Percentiles rank a stretch among this genome's conserved stretches.
Conservation (phyloP, 1,140 invertebrate species). For the Drosophila kurseongensis region DNA sequence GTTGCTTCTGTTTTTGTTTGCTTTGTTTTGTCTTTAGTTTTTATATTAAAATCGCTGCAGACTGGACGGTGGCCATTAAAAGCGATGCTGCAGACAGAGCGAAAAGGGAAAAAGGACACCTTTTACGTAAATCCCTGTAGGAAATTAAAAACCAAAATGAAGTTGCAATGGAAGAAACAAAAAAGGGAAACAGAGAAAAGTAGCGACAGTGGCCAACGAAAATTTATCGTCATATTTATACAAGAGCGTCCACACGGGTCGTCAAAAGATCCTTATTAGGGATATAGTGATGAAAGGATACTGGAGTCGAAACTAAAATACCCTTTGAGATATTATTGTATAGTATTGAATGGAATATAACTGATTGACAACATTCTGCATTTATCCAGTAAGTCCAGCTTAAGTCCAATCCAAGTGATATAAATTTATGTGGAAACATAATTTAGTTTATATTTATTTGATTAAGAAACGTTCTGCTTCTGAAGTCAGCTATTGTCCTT, state of each 20-base stretch:
- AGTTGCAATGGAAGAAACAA: slow-evolving; percentile 52
- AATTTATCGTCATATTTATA: slow-evolving; percentile 75
- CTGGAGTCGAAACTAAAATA: background rate
- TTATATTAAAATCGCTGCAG: slow-evolving; percentile 78
- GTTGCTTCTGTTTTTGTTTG: slow-evolving; percentile 55
- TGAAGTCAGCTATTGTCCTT: no score
- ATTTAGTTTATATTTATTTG: no score
- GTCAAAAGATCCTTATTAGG: slow-evolving; percentile 58
- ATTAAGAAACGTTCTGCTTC: no score
- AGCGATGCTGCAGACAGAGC: slow-evolving; percentile 56
- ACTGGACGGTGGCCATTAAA: slow-evolving; percentile 74
- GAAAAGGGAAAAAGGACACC: slow-evolving; percentile 46
- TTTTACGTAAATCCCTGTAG: slow-evolving; percentile 79
- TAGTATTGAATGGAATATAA: no score
- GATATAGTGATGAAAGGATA: slow-evolving; percentile 5
- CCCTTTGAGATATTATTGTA: background rate
- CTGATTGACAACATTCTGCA: no score
- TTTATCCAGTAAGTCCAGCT: no score
- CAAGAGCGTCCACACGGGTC: slow-evolving; percentile 53
- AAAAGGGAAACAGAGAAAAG: slow-evolving; percentile 5
- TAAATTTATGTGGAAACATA: no score
- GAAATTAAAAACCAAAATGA: slow-evolving; percentile 83
- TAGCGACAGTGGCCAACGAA: slow-evolving; percentile 44
- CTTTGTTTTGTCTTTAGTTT: slow-evolving; percentile 62
- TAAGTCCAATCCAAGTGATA: no score